These are phyloP conservation scores for Ophion costatus DNA, from an alignment of 2,888 invertebrate genomes.

Conservation along the genomic window DNA sequence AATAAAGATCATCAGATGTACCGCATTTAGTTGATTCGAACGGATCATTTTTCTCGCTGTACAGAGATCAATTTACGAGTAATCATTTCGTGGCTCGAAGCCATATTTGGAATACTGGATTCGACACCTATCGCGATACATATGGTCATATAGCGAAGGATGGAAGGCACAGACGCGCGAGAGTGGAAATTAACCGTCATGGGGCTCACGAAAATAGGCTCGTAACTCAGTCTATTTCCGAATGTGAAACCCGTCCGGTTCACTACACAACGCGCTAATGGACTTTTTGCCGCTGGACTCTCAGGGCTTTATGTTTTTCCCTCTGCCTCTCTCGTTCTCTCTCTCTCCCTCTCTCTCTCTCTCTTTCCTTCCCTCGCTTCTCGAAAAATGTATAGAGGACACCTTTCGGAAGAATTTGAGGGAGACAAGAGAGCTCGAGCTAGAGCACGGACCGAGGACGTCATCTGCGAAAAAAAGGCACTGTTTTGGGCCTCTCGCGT, in stretches of 20 bases:
- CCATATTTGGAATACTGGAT: not conserved
- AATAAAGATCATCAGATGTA: not conserved
- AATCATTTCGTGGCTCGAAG: not conserved
- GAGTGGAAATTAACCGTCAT: slow-evolving; percentile 64
- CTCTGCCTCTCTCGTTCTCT: slow-evolving; percentile 2
- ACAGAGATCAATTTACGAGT: not conserved
- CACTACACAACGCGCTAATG: slow-evolving; percentile 62
- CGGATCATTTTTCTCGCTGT: not conserved
- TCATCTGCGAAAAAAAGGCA: slow-evolving; percentile 63
- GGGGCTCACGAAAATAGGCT: slow-evolving; percentile 64
- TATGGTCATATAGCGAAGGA: slow-evolving; percentile 31
- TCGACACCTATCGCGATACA: not conserved
- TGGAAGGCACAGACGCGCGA: slow-evolving; percentile 44
- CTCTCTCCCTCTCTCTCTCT: slow-evolving; percentile 17
- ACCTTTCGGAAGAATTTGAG: slow-evolving; percentile 27
- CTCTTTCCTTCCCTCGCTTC: not conserved
- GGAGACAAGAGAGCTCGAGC: slow-evolving; percentile 46
- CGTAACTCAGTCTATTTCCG: slow-evolving; percentile 68
- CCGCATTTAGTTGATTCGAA: not conserved
- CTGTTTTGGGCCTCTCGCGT: slow-evolving; percentile 37
- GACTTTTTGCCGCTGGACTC: slow-evolving; percentile 62
- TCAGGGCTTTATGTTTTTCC: slow-evolving; percentile 26
- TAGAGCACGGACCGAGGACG: slow-evolving; percentile 42
- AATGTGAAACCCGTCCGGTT: slow-evolving; percentile 66
- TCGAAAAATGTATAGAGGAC: slow-evolving; percentile 28